Evolutionary conservation across 2,888 invertebrate genomes (phyloP).

Genomic region (Syritta pipiens): DNA sequence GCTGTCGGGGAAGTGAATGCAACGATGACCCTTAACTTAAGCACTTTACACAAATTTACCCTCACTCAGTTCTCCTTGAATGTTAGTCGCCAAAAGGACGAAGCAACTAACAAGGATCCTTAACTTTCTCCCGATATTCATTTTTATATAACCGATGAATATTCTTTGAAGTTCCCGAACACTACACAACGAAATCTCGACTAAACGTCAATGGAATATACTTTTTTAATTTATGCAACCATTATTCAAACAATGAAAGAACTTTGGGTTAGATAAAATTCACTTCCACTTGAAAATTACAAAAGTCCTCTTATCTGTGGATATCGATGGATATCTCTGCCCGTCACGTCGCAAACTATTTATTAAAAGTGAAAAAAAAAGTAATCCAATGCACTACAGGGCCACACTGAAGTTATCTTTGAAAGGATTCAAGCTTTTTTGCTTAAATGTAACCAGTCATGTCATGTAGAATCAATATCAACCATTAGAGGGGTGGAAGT

Average conservation of each 20-base stretch:
- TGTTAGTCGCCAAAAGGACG: constrained; percentile 4
- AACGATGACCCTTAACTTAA: too few relatives aligned
- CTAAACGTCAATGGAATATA: constrained; percentile 13
- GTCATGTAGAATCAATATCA: constrained; percentile 38
- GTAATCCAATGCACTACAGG: not conserved
- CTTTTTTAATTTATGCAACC: constrained; percentile 35
- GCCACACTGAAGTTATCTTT: not conserved
- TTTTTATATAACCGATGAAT: not conserved
- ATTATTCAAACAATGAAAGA: constrained; percentile 23
- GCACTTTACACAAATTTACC: constrained; percentile 14
- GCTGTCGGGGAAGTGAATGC: too few relatives aligned
- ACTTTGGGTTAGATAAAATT: constrained; percentile 29
- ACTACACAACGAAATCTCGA: constrained; percentile 9
- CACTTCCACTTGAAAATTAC: constrained; percentile 44
- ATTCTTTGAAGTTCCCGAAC: not conserved
- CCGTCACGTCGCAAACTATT: not conserved
- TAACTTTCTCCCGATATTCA: constrained; percentile 7
- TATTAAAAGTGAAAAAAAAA: too few relatives aligned
- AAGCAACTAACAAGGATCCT: constrained; percentile 10
- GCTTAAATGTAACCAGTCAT: constrained; percentile 3
- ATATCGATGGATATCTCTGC: not conserved
- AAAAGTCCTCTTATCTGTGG: constrained; percentile 38
- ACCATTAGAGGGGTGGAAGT: not conserved
- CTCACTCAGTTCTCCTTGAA: constrained; percentile 9
- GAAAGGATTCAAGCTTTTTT: not conserved